These are phyloP conservation scores for Stichodactyla helianthus DNA, from an alignment of 64 coral and sea anemone genomes.

Conservation along the genomic window DNA sequence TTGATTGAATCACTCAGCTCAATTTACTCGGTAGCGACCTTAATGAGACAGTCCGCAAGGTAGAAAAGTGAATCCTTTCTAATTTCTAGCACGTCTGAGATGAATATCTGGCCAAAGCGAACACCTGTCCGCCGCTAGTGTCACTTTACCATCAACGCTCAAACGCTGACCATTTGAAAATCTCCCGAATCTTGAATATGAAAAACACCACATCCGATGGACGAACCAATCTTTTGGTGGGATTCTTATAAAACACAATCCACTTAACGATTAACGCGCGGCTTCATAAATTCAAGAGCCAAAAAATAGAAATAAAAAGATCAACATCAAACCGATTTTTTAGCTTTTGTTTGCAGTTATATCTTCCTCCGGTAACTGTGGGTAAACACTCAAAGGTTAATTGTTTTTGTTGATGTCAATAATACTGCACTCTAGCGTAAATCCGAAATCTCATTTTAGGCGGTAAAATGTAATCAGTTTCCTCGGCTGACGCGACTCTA, in stretches of 20 bases:
- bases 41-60: neutral
- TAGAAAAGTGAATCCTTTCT: neutral
- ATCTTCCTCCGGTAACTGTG: neutral
- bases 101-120: neutral
- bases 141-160: neutral
- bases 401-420: neutral
- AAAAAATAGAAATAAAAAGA: neutral
- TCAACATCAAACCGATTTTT: neutral
- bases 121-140: neutral
- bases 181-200: neutral
- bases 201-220: no score
- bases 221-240: neutral
- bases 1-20: neutral
- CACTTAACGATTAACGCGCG: no score
- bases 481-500: no score
- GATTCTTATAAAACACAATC: neutral
- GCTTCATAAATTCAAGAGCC: neutral
- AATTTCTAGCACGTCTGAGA: neutral
- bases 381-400: neutral
- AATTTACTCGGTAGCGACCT: neutral
- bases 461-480: no score
- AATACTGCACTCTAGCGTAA: neutral
- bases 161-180: neutral
- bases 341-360: neutral
- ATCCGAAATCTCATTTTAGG: neutral